Percentiles rank a stretch among this genome's conserved stretches.
These are phyloP conservation scores for Globodera rostochiensis DNA, from an alignment of 1,140 invertebrate species.

Conservation along the genomic window DNA sequence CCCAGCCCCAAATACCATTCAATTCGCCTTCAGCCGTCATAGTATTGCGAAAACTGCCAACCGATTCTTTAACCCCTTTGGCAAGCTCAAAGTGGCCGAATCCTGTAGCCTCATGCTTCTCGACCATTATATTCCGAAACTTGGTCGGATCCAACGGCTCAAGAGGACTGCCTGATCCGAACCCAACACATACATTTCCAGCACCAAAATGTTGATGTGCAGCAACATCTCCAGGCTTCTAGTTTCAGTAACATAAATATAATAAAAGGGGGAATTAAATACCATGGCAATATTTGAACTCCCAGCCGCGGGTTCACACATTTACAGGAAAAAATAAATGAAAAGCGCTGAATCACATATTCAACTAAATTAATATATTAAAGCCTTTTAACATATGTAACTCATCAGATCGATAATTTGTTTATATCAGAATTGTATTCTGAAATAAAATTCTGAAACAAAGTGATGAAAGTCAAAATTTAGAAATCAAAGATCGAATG, in stretches of 20 bases:
- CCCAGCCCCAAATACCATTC: too few relatives aligned
- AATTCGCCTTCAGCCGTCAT: not conserved
- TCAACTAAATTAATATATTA: too few relatives aligned
- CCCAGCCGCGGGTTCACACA: not conserved
- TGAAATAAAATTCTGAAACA: not conserved
- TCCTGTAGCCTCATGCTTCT: slow-evolving; percentile 47
- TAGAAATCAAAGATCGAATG: not conserved
- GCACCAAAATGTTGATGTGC: not conserved
- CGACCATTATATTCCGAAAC: slow-evolving; percentile 50
- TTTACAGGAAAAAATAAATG: not conserved
- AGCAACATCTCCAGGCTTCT: slow-evolving; percentile 16
- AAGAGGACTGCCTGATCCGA: slow-evolving; percentile 43
- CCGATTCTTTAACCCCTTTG: too few relatives aligned
- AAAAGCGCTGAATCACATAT: not conserved
- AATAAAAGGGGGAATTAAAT: not conserved
- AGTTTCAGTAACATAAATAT: too few relatives aligned
- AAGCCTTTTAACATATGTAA: too few relatives aligned
- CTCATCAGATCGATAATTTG: too few relatives aligned
- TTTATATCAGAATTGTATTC: not conserved
- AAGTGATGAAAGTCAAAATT: not conserved
- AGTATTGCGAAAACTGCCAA: not conserved
- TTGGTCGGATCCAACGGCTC: slow-evolving; percentile 54
- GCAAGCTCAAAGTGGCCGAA: not conserved
- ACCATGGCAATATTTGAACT: slow-evolving; percentile 7
- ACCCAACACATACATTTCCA: not conserved